Conservation (phyloP, 2,888 invertebrate species). For the Polylopha cassiicola region DNA sequence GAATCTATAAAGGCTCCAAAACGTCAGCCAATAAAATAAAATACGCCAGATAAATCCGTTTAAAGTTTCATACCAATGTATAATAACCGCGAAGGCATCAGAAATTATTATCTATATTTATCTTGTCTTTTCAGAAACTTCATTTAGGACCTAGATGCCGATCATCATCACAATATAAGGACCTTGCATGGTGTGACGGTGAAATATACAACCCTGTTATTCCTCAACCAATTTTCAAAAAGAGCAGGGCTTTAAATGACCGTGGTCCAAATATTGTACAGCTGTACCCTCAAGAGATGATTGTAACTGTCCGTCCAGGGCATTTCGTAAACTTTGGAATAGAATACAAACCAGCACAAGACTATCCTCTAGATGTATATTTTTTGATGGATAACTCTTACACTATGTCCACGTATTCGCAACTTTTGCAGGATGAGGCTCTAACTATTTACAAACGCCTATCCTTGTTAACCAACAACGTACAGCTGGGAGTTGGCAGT, state of each 20-base stretch:
- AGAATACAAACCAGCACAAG: slow-evolving; percentile 77
- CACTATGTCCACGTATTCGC: slow-evolving; percentile 81
- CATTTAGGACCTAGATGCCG: slow-evolving; percentile 30
- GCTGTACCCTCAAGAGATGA: slow-evolving; percentile 59
- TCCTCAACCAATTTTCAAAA: neutral
- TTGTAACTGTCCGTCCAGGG: slow-evolving; percentile 45
- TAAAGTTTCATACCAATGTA: no score
- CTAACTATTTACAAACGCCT: slow-evolving; percentile 59
- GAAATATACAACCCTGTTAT: slow-evolving; percentile 29
- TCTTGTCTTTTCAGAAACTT: slow-evolving; percentile 29
- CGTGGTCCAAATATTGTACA: slow-evolving; percentile 33
- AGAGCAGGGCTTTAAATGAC: slow-evolving; percentile 40
- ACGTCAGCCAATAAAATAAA: no score
- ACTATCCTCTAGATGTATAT: slow-evolving; percentile 86
- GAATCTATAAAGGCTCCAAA: no score
- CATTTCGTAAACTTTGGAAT: slow-evolving; percentile 39
- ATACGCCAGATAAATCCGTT: no score
- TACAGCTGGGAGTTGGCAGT: slow-evolving; percentile 78
- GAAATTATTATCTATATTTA: no score
- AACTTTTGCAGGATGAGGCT: slow-evolving; percentile 62
- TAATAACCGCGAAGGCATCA: no score
- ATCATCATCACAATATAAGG: slow-evolving; percentile 16
- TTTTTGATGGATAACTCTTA: slow-evolving; percentile 85
- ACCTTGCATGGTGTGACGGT: slow-evolving; percentile 26
- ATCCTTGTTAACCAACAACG: slow-evolving; percentile 75